A percentile compares a stretch with the other conserved stretches of the same genome.
Conservation (phyloP, 2,797 vertebrate genomes). For the Allobates femoralis region DNA sequence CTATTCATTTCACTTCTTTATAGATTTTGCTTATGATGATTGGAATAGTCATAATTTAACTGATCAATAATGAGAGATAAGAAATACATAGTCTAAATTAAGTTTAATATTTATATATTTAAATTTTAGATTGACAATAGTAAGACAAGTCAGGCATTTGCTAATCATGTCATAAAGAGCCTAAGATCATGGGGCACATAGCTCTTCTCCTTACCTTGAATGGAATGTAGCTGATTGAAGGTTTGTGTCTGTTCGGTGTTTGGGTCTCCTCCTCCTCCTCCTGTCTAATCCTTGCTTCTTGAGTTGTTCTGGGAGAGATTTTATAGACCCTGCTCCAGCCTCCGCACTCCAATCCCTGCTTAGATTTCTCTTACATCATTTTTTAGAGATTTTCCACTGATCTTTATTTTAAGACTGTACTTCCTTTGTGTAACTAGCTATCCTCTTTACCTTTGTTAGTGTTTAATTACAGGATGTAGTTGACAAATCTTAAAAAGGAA, state of each 20-base stretch:
- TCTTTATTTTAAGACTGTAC: constrained; percentile 75
- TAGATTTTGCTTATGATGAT: no score
- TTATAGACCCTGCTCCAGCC: constrained; percentile 88
- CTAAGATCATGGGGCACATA: not conserved
- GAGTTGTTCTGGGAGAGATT: constrained; percentile 79
- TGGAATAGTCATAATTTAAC: not conserved
- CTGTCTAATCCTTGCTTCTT: constrained; percentile 74
- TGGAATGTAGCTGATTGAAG: constrained; percentile 66
- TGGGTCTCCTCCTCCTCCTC: constrained; percentile 67
- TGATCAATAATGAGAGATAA: not conserved
- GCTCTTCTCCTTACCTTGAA: constrained; percentile 74
- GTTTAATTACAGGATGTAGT: constrained; percentile 47
- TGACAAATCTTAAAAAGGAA: constrained; percentile 12
- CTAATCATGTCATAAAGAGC: not conserved
- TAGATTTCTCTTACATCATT: constrained; percentile 88
- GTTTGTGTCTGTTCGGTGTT: constrained; percentile 64
- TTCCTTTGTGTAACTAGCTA: constrained; percentile 59
- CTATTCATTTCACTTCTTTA: not conserved
- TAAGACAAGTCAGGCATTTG: constrained; percentile 3
- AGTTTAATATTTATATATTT: not conserved
- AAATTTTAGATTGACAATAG: not conserved
- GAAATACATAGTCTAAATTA: not conserved
- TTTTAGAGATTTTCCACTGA: constrained; percentile 84
- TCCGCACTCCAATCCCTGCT: constrained; percentile 85
- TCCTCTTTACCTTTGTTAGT: constrained; percentile 48